Evolutionary conservation across 2,888 invertebrate species (phyloP).

Genomic region (Nomada goodeniana): DNA sequence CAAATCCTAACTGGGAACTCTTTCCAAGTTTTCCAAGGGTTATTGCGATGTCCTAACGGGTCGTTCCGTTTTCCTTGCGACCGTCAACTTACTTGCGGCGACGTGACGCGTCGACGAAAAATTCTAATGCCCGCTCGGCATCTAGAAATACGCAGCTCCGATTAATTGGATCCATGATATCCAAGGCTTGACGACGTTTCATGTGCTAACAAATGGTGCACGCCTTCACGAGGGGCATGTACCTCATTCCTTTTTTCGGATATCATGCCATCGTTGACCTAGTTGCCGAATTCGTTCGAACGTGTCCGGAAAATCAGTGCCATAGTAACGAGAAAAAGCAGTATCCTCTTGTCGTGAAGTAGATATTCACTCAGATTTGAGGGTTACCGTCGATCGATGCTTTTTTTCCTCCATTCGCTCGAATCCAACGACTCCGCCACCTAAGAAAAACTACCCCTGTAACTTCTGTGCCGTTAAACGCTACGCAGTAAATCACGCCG

Average conservation of each 20-base stretch:
- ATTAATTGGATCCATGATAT: conserved; percentile 11
- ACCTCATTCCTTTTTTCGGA: neutral
- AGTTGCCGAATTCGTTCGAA: conserved; percentile 20
- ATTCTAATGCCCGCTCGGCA: neutral
- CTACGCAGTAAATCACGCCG: neutral
- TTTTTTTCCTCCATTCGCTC: conserved; percentile 1
- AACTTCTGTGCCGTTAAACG: neutral
- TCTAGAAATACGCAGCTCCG: neutral
- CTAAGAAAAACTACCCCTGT: neutral
- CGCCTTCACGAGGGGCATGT: neutral
- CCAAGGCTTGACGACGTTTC: neutral
- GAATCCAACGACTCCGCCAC: neutral
- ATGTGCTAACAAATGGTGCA: conserved; percentile 8
- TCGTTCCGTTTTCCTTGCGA: neutral
- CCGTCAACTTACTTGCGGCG: neutral
- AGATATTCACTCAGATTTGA: neutral
- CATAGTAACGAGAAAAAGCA: conserved; percentile 28
- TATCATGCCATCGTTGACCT: conserved; percentile 45
- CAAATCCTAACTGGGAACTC: neutral
- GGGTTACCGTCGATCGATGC: conserved; percentile 12
- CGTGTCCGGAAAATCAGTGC: conserved; percentile 11
- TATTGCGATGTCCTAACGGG: neutral
- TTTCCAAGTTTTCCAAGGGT: neutral
- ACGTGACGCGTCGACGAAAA: neutral
- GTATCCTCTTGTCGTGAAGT: neutral